phyloP scores from a whole-genome alignment of 2,113 vertebrate genomes.

The Genyomyrus donnyi region DNA sequence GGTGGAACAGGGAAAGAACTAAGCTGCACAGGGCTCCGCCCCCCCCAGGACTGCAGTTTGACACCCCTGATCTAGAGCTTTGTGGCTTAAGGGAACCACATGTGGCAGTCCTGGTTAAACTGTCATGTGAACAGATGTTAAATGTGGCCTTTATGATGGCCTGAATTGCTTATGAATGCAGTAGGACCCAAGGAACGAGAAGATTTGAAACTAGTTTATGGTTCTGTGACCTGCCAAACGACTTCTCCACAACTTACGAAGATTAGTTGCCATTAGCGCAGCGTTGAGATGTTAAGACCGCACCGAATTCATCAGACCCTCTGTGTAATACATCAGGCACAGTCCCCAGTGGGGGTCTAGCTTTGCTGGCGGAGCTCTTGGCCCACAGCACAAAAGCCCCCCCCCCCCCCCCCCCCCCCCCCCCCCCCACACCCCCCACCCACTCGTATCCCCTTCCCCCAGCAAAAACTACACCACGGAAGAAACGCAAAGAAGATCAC shows the following conservation, averaged over 20 bases:
- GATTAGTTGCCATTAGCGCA: not conserved
- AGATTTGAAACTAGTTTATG: not conserved
- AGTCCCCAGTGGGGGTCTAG: not conserved
- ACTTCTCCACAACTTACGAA: not conserved
- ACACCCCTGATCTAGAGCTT: too few species aligned
- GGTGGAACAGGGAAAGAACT: too few species aligned
- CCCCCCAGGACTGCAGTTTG: too few species aligned
- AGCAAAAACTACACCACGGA: too few species aligned
- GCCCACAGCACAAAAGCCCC: not conserved
- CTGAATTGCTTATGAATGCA: not conserved
- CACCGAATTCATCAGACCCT: not conserved
- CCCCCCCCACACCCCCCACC: too few species aligned
- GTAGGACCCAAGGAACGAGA: not conserved
- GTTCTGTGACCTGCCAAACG: not conserved
- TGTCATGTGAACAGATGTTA: not conserved
- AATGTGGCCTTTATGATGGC: not conserved
- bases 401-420: not conserved
- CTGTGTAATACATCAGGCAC: not conserved
- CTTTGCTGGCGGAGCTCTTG: not conserved
- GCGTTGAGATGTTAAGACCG: not conserved
- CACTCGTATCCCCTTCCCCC: too few species aligned
- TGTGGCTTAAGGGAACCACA: not conserved
- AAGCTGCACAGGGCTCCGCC: too few species aligned
- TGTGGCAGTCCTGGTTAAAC: not conserved
- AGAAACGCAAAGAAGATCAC: too few species aligned